Conservation (phyloP, 2,113 vertebrate species). For the Protomyctophum bolini region DNA sequence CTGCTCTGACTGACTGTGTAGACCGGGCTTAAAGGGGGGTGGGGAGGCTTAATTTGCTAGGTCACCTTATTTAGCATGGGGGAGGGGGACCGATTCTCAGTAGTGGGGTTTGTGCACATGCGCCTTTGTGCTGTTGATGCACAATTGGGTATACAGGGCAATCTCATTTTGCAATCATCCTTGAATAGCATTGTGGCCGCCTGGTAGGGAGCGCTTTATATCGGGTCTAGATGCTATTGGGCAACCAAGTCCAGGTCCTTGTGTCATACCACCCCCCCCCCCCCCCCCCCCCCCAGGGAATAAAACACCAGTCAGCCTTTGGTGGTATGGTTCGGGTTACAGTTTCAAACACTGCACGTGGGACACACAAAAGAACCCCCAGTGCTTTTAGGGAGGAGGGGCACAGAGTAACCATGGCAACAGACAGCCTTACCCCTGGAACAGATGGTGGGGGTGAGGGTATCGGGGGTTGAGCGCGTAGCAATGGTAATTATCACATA, state of each 20-base stretch:
- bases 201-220: too few relatives aligned
- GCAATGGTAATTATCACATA: constrained; percentile 61
- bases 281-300: too few relatives aligned
- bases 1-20: constrained; percentile 15
- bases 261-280: not conserved
- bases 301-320: constrained; percentile 19
- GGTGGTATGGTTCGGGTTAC: constrained; percentile 27
- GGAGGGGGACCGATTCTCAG: constrained; percentile 33
- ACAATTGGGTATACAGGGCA: too few relatives aligned
- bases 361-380: constrained; percentile 63
- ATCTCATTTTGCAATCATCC: too few relatives aligned
- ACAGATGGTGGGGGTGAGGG: constrained; percentile 69
- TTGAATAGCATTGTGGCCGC: too few relatives aligned
- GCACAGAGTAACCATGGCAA: constrained; percentile 65
- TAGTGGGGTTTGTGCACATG: not conserved
- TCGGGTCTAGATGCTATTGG: not conserved
- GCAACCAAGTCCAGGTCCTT: not conserved
- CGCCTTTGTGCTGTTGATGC: not conserved
- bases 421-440: constrained; percentile 68
- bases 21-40: constrained; percentile 30
- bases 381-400: constrained; percentile 58
- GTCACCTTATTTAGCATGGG: constrained; percentile 61
- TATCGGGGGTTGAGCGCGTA: constrained; percentile 61
- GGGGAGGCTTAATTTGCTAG: constrained; percentile 48
- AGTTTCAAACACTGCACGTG: constrained; percentile 57